Evolutionary conservation across 2,888 invertebrate genomes (phyloP).

Genomic region (Mylabris sibirica): DNA sequence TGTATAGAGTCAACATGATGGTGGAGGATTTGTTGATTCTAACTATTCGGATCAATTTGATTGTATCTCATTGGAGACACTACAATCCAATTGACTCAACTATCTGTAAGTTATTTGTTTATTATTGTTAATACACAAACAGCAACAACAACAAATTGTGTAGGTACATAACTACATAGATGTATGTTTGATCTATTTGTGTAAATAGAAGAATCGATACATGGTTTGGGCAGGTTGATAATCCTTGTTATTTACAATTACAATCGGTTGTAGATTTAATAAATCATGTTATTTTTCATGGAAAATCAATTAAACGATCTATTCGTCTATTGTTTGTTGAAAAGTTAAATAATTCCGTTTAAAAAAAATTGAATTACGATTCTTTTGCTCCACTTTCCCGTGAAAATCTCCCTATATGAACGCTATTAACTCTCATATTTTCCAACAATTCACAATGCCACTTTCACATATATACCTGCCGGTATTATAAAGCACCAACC

Average conservation of each 20-base stretch:
- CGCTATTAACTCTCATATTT: background rate
- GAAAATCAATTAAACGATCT: background rate
- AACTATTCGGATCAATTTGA: background rate
- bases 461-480: background rate
- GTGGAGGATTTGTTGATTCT: background rate
- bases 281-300: no score
- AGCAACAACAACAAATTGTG: no score
- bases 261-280: background rate
- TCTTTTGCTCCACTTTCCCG: background rate
- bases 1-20: constrained; percentile 2
- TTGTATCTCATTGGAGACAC: background rate
- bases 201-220: background rate
- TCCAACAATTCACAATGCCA: background rate
- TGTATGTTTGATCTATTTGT: background rate
- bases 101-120: background rate
- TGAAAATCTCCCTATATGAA: background rate
- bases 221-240: background rate
- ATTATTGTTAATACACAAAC: background rate
- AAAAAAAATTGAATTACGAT: background rate
- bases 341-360: background rate
- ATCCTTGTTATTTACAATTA: background rate
- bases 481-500: background rate
- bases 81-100: background rate
- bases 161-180: no score
- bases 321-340: background rate